Evolutionary conservation across 2,113 vertebrate species (phyloP).

Genomic region (Marcusenius ussheri): DNA sequence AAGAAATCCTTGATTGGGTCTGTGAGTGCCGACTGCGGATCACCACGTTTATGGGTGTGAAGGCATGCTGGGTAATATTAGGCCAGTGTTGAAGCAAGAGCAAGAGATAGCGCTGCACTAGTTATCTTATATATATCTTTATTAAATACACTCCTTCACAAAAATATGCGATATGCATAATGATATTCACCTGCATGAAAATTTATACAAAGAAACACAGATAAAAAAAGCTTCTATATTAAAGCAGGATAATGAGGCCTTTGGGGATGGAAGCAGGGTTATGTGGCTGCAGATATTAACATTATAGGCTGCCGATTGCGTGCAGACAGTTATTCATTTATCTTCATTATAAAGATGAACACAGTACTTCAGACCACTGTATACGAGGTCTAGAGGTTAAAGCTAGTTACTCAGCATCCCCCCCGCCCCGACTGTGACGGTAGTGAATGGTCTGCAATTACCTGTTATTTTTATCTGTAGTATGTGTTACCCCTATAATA

Average conservation of each 20-base stretch:
- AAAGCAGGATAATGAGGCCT: not conserved
- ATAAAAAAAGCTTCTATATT: not conserved
- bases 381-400: not conserved
- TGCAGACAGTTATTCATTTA: not conserved
- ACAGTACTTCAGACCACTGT: not conserved
- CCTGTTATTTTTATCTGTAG: not conserved
- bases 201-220: not conserved
- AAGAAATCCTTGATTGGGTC: not conserved
- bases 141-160: not conserved
- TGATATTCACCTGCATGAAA: not conserved
- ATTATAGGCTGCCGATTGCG: not conserved
- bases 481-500: no score
- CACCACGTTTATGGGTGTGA: not conserved
- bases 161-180: not conserved
- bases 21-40: not conserved
- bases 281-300: not conserved
- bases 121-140: not conserved
- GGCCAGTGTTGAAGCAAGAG: not conserved
- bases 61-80: constrained; percentile 11
- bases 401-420: not conserved
- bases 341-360: not conserved
- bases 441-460: not conserved
- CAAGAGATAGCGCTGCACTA: not conserved
- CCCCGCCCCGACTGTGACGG: not conserved
- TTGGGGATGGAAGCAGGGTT: not conserved